Evolutionary conservation across 2,797 vertebrate species (phyloP).

Genomic region (Cetoscarus ocellatus): DNA sequence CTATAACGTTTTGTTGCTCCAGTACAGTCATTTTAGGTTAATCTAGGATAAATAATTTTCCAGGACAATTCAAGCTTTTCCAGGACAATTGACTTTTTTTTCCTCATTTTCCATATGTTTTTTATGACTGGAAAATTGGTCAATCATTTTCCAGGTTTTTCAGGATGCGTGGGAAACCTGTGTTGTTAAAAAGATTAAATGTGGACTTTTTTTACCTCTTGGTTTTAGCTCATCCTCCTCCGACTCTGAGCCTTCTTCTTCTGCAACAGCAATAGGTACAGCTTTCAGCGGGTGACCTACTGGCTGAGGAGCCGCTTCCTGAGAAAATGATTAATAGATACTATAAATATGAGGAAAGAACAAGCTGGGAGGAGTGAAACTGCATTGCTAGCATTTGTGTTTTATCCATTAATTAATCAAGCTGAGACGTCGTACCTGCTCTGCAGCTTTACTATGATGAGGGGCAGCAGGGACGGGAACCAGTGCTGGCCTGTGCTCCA

Average conservation of each 20-base stretch:
- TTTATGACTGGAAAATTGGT: no score
- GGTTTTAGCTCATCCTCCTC: slow-evolving; percentile 98
- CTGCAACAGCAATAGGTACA: slow-evolving; percentile 95
- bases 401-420: not conserved
- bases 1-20: not conserved
- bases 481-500: slow-evolving; percentile 86
- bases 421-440: slow-evolving; percentile 81
- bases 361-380: slow-evolving; percentile 3
- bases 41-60: no score
- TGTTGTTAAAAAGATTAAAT: not conserved
- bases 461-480: slow-evolving; percentile 56
- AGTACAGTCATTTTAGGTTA: not conserved
- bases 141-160: no score
- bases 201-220: slow-evolving; percentile 85
- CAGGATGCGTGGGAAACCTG: no score
- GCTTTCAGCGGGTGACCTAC: slow-evolving; percentile 88
- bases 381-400: not conserved
- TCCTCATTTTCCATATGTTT: no score
- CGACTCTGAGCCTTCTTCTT: slow-evolving; percentile 96
- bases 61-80: no score
- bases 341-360: slow-evolving; percentile 9
- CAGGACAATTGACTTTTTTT: no score
- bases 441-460: slow-evolving; percentile 80
- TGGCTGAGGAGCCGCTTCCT: slow-evolving; percentile 84
- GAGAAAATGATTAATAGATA: slow-evolving; percentile 16